Base-by-base conservation (phyloP, 2,113 vertebrate species). In the Lampris incognitus region DNA sequence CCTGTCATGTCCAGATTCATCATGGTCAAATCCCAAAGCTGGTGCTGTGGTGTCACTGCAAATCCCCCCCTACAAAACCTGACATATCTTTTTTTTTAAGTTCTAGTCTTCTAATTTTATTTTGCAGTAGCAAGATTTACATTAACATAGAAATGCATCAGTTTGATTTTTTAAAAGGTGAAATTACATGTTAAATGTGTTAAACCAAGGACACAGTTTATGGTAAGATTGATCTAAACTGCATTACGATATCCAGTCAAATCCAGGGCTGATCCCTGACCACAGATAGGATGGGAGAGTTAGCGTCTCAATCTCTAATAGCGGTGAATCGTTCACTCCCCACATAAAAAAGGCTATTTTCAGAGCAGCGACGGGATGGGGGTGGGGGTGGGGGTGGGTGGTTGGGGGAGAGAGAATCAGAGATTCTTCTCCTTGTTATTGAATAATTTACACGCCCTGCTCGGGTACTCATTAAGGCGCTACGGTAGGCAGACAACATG, bases 401-500 rank as follows among this genome's bases (percentile, higher is more conserved):
- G 56, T 11, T 42, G 68, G 56, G 74, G 66, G 49, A 10, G 46
- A 58, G 49, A 40, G 58, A 51, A 72, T 81, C 62, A 75, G 74
- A 77, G 74, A 83, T 85, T 87, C 72, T 82, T 91, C 80, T 88
- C 81, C 76, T 78, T 82, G 79, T 91, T 88, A 89, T 89, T 93
- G 86, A 93, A 91, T 92, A 88, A 92, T 93, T 92, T 89, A 91
- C 84, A 87, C 80, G 61, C 72, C 68, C 80, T 83, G 85, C 78
- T 84, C 76, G 80, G 79, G 83, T 83, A 86, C 87, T 93, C 85
- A 91, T 92, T 92, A 91, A 83, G 60, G 74, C 78, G 78, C 81
- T 49, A 87, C 85, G 86, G 83, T 71, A 74, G 85, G 72, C 57
- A 88, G 88, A 76, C 83, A 86, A 82, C 13, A 49, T 56, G n/a